A percentile compares a stretch with the other conserved stretches of the same genome.
Conservation (phyloP, 2,113 vertebrate genomes). For the Caracal caracal region DNA sequence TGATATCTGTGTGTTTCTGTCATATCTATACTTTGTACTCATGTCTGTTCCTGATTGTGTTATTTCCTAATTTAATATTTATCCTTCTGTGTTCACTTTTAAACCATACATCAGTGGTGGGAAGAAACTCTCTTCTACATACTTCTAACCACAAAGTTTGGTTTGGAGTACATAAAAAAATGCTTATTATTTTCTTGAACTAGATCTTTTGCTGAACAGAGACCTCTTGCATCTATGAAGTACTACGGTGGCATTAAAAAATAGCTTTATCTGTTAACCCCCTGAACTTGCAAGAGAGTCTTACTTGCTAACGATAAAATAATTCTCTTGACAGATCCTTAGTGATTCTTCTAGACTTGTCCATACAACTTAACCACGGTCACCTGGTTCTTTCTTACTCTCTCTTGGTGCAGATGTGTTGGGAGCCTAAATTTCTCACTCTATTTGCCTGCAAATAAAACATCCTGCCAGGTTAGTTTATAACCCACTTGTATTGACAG, state of each 20-base stretch:
- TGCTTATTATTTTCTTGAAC: not conserved
- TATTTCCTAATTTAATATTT: not conserved
- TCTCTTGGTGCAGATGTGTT: not conserved
- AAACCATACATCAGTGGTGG: not conserved
- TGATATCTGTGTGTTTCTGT: not conserved
- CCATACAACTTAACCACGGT: not conserved
- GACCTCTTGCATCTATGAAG: not conserved
- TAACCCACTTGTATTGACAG: too few species aligned
- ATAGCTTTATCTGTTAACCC: not conserved
- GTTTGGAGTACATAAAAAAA: not conserved
- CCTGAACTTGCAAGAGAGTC: not conserved
- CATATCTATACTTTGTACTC: not conserved
- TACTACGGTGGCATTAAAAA: not conserved
- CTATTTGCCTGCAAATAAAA: not conserved
- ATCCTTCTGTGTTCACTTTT: not conserved
- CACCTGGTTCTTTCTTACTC: not conserved
- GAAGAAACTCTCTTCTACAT: not conserved
- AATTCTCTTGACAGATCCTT: not conserved
- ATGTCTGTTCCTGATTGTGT: not conserved
- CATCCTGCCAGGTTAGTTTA: not conserved
- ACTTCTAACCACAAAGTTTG: not conserved
- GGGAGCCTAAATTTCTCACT: not conserved
- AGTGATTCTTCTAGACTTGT: not conserved
- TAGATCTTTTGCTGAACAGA: not conserved
- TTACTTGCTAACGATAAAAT: not conserved